Evolutionary conservation across 2,113 vertebrate genomes (phyloP).

Genomic region (Delphinus delphis): DNA sequence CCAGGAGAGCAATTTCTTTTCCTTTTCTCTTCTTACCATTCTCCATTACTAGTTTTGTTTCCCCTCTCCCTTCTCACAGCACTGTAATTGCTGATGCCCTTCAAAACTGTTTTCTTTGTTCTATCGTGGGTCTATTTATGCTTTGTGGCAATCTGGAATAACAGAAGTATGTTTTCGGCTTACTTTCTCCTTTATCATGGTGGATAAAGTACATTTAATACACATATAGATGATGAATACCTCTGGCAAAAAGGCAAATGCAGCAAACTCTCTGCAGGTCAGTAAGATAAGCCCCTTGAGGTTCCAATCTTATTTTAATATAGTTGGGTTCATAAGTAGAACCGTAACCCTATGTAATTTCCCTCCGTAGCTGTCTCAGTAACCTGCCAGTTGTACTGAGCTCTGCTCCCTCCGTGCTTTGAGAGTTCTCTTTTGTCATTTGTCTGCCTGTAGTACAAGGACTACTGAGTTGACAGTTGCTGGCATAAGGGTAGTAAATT

Average conservation of each 20-base stretch:
- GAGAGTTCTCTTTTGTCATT: not conserved
- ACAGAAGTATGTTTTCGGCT: constrained; percentile 1
- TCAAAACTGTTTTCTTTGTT: not conserved
- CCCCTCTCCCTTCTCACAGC: not conserved
- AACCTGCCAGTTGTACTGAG: not conserved
- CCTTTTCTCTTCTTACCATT: not conserved
- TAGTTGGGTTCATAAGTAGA: not conserved
- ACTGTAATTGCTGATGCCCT: not conserved
- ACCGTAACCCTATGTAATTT: not conserved
- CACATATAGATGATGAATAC: not conserved
- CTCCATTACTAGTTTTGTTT: not conserved
- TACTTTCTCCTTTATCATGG: not conserved
- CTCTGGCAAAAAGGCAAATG: not conserved
- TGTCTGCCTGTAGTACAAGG: not conserved
- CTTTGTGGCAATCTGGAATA: not conserved
- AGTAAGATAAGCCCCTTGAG: not conserved
- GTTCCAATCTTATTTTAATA: not conserved
- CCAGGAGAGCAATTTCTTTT: not conserved
- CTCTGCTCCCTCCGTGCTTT: not conserved
- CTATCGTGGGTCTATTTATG: not conserved
- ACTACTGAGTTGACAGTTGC: not conserved
- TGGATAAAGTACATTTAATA: constrained; percentile 9
- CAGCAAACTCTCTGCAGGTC: not conserved
- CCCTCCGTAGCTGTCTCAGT: not conserved
- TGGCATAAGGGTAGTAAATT: constrained; percentile 5